Evolutionary conservation across 2,888 invertebrate species (phyloP), one percentile per base, ranked within the genome.

Genomic region (Mythimna lalbum): DNA sequence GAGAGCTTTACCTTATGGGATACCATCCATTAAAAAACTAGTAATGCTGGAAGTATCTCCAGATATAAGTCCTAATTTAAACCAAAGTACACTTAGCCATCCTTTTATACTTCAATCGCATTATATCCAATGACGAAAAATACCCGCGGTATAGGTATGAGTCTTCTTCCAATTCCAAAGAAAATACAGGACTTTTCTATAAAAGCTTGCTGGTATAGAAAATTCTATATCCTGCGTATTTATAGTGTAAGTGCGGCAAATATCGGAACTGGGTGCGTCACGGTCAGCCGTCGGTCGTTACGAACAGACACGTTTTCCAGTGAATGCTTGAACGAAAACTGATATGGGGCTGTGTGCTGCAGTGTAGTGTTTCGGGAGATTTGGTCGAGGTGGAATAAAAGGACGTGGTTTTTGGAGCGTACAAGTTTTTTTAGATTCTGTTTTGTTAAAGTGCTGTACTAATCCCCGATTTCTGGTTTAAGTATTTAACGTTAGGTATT

Each of bases 281-380:
- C 36, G 43, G 27, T 39, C 69, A 79, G 82, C 53, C 65, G 27
- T 23, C 39, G 55, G 39, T 61, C 56, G 70, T 83, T 84, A 63
- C 57, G 43, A 31, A 43, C 76, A 76, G 73, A 82, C 64, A 68
- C 21, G 57, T 65, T 63, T 50, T 31, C 33, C 19, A 80, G 36
- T 55, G 23, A 60, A 65, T 52, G 77, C 56, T 63, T 55, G 17
- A 70, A 12, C 56, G 65, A 49, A 76, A 76, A 56, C 43, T 36
- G 67, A 76, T 66, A 70, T 47, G 5, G 19, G 21, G n/a, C 19
- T 17, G 39, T 75, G 4, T 56, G 6, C 47, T 56, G 43, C 19
- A 27, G 19, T 19, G 10, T 4, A 19, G 31, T n/a, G 47, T 52
- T 27, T 23, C 5, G 27, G 39, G 10, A 39, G 2, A 33, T 43